phyloP scores from a whole-genome alignment of 2,797 vertebrate species.

The Thripadectes ignobilis region DNA sequence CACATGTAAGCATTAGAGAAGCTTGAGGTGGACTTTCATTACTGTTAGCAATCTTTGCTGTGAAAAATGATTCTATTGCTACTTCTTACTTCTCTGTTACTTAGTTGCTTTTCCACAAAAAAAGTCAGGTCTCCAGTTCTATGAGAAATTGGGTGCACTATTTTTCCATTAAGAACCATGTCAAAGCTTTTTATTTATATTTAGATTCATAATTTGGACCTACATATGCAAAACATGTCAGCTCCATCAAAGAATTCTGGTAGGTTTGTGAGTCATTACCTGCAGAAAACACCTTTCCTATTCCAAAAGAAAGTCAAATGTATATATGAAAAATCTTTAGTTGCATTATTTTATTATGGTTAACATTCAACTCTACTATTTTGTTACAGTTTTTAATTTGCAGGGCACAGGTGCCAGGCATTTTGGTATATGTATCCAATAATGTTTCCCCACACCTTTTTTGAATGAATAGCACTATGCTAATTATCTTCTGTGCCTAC shows the following conservation, averaged over 20 bases:
- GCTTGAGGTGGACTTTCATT: not conserved
- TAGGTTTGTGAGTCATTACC: not conserved
- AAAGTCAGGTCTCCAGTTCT: not conserved
- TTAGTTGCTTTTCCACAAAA: not conserved
- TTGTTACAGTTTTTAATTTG: not conserved
- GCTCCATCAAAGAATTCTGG: not conserved
- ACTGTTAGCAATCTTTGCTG: not conserved
- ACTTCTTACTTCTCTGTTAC: not conserved
- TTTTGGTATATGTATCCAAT: not conserved
- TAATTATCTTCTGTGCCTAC: not conserved
- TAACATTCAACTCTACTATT: not conserved
- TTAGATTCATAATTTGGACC: not conserved
- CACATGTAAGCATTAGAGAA: not conserved
- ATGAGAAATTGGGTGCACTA: not conserved
- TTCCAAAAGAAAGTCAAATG: not conserved
- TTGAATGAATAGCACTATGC: not conserved
- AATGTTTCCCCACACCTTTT: not conserved
- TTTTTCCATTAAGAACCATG: not conserved
- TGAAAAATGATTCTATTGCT: not conserved
- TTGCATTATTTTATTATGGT: not conserved
- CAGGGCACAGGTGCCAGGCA: not conserved
- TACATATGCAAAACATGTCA: not conserved
- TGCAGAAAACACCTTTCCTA: not conserved
- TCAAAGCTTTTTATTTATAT: not conserved
- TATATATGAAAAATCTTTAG: not conserved